phyloP scores from a whole-genome alignment of 2,113 vertebrate species.

The Callocephalon fimbriatum region DNA sequence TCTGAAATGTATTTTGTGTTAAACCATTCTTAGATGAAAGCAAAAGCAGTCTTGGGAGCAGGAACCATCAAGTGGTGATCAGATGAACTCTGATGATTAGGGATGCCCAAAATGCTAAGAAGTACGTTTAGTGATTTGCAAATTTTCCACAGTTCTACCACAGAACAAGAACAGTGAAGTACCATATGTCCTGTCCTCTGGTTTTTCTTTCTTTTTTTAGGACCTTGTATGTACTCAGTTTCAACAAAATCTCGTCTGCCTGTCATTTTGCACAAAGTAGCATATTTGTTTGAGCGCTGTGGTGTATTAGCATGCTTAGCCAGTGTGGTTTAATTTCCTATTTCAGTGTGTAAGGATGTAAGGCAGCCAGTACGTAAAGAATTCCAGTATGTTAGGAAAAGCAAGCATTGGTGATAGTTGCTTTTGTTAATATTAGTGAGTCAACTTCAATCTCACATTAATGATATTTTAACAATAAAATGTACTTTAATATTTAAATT shows the following conservation, averaged over 20 bases:
- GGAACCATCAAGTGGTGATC: neutral
- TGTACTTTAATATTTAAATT: neutral
- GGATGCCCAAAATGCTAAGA: neutral
- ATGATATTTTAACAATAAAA: neutral
- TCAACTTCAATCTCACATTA: neutral
- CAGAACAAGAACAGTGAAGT: neutral
- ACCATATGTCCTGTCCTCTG: neutral
- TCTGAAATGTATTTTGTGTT: neutral
- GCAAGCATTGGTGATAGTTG: neutral
- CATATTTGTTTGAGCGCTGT: neutral
- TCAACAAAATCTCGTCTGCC: neutral
- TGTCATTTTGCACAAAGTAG: neutral
- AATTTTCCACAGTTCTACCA: neutral
- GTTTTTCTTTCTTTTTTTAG: neutral
- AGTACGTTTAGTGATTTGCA: neutral
- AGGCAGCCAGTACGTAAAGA: neutral
- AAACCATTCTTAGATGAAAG: neutral
- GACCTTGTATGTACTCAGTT: neutral
- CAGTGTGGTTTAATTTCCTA: neutral
- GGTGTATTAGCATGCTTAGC: neutral
- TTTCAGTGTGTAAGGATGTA: neutral
- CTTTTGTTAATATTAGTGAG: neutral
- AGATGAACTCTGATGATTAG: neutral
- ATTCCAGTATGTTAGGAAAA: neutral
- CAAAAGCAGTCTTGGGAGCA: neutral